A percentile compares a stretch with the other conserved stretches of the same genome.
Conservation (phyloP, 2,888 invertebrate genomes). For the Drosophila neonasuta region DNA sequence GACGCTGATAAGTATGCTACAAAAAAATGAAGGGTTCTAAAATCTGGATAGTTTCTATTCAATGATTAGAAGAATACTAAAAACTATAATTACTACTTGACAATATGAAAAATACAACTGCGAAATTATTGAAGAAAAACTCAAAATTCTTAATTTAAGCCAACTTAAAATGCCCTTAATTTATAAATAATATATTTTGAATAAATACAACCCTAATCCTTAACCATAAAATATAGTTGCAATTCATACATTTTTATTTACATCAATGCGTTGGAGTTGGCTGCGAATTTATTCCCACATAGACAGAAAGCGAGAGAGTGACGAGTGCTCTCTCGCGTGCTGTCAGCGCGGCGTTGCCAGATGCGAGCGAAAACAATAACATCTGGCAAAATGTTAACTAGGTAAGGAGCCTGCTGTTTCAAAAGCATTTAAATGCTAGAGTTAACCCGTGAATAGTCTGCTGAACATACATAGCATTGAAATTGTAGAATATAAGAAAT, state of each 20-base stretch:
- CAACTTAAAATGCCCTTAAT: neutral
- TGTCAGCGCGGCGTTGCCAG: conserved; percentile 47
- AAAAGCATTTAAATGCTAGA: neutral
- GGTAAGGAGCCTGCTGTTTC: neutral
- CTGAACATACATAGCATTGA: neutral
- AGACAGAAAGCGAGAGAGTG: conserved; percentile 14
- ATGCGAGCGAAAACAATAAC: conserved; percentile 40
- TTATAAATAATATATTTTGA: neutral
- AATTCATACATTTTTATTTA: conserved; percentile 17
- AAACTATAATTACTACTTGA: too few species aligned
- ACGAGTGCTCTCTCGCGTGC: conserved; percentile 13
- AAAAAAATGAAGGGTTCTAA: neutral
- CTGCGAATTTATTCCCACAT: neutral
- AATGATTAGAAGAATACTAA: too few species aligned
- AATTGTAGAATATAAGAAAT: neutral
- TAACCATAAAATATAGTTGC: conserved; percentile 2
- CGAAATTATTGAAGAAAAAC: too few species aligned
- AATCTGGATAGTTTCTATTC: neutral
- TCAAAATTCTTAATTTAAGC: neutral
- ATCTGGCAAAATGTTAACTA: neutral
- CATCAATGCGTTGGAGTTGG: neutral
- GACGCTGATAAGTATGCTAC: conserved; percentile 45
- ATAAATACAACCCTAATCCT: neutral
- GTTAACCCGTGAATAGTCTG: neutral
- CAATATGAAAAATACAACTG: too few species aligned